Conservation (phyloP, 2,113 vertebrate genomes). For the Malurus elegans region DNA sequence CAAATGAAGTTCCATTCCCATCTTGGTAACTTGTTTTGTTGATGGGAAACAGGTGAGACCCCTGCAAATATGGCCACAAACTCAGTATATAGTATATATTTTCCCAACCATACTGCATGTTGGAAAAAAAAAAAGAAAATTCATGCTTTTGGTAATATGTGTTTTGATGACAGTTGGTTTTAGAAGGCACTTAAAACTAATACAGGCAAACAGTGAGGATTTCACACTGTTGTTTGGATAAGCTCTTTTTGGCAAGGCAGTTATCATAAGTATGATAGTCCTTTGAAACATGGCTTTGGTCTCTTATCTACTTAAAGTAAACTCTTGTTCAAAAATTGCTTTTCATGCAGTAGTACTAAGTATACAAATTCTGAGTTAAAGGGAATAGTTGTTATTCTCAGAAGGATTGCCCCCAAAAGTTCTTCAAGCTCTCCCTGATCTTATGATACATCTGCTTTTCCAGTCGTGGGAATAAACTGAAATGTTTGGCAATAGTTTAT, state of each 20-base stretch:
- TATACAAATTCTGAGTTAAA: slow-evolving; percentile 28
- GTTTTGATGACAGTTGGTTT: not conserved
- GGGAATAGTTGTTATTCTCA: not conserved
- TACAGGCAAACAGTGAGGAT: not conserved
- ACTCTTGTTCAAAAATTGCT: slow-evolving; percentile 31
- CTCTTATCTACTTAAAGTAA: slow-evolving; percentile 49
- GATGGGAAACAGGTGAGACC: not conserved
- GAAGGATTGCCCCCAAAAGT: not conserved
- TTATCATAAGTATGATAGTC: not conserved
- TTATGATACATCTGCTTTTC: not conserved
- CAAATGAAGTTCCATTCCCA: not conserved
- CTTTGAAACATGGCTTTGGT: not conserved
- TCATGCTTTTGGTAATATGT: not conserved
- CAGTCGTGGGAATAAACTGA: not conserved
- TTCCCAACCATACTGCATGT: not conserved
- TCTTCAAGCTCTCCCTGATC: not conserved
- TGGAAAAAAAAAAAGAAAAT: not conserved
- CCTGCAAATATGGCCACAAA: not conserved
- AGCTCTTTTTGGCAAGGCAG: not conserved
- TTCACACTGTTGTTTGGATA: not conserved
- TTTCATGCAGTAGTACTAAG: not conserved
- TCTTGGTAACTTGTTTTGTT: not conserved
- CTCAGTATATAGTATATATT: not conserved
- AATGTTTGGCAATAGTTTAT: slow-evolving; percentile 12
- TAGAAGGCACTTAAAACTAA: not conserved